These are phyloP conservation scores for Lagodon rhomboides DNA, from an alignment of 2,797 vertebrate genomes.

Conservation along the genomic window DNA sequence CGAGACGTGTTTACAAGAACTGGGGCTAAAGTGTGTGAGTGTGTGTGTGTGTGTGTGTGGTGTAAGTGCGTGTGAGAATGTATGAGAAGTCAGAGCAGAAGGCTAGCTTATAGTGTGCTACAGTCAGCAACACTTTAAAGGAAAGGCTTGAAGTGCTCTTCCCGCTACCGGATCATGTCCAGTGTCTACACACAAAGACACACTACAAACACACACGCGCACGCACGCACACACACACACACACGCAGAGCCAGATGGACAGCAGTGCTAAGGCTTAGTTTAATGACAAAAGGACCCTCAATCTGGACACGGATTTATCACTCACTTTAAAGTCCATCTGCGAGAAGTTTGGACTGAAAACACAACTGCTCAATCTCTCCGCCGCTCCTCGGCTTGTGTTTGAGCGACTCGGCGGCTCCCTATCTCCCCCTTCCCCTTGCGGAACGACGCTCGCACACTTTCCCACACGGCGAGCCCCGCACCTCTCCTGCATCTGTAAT, in stretches of 20 bases:
- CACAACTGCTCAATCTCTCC: conserved; percentile 74
- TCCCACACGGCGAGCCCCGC: conserved; percentile 33
- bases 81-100: conserved; percentile 67
- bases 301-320: conserved; percentile 87
- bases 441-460: conserved; percentile 24
- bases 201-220: conserved; percentile 46
- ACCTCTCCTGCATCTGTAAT: conserved; percentile 52
- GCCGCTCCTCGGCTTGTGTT: conserved; percentile 58
- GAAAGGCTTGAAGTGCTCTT: conserved; percentile 75
- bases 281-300: conserved; percentile 88
- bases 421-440: conserved; percentile 4
- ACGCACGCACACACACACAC: conserved; percentile 50
- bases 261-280: conserved; percentile 86
- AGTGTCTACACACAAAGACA: conserved; percentile 65
- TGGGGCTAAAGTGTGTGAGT: conserved; percentile 41
- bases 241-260: conserved; percentile 84
- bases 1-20: conserved; percentile 72
- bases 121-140: conserved; percentile 83
- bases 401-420: conserved; percentile 59
- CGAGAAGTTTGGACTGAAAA: conserved; percentile 82
- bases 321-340: conserved; percentile 88
- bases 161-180: conserved; percentile 72
- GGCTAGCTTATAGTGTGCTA: conserved; percentile 71
- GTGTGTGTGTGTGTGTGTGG: conserved; percentile 37
- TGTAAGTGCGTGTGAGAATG: conserved; percentile 25